Base-by-base conservation (phyloP, 2,888 invertebrate genomes). In the Agonopterix heracliana region DNA sequence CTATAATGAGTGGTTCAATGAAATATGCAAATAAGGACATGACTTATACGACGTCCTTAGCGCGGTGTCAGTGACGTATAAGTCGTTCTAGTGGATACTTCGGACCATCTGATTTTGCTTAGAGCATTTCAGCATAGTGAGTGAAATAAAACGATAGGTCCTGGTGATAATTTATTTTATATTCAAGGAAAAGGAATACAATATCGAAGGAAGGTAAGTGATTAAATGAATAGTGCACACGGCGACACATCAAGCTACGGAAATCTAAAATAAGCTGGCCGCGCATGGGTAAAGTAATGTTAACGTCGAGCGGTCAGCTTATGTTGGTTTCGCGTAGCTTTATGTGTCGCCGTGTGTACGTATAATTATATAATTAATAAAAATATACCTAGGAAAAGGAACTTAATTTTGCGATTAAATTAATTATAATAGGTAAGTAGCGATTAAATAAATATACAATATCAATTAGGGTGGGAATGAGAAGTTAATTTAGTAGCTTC, bases 1-100 rank as follows among this genome's bases (percentile, higher is more conserved):
- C 63, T 55, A 47, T 66, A 62, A 71, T 41, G 60, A 68, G 56
- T 64, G 54, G 76, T 68, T 78, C 71, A 79, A 79, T 72, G 64
- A 67, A 52, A 63, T 74, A 80, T 78, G 77, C 74, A 81, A 76
- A 78, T 64, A 60, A 57, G 62, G 52, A 67, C 59, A 66, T 68
- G 59, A 71, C 64, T 64, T 72, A 55, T 57, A 66, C 56, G 63
- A 55, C 60, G 60, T 64, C 56, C 64, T 66, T 60, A 61, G 55
- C 67, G 60, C 50, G 54, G 56, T 67, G 68, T 78, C 78, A 86
- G 85, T 87, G 60, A 60, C 62, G 68, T 57, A 60, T 61, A 66
- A 62, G 74, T 65, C 70, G 65, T 73, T 61, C 57, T 57, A 55
- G 73, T 60, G 71, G 60, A 57, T 64, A 77, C 78, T 68, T 75